phyloP scores from a whole-genome alignment of 2,888 invertebrate genomes.

The Drosophila tanythrix region DNA sequence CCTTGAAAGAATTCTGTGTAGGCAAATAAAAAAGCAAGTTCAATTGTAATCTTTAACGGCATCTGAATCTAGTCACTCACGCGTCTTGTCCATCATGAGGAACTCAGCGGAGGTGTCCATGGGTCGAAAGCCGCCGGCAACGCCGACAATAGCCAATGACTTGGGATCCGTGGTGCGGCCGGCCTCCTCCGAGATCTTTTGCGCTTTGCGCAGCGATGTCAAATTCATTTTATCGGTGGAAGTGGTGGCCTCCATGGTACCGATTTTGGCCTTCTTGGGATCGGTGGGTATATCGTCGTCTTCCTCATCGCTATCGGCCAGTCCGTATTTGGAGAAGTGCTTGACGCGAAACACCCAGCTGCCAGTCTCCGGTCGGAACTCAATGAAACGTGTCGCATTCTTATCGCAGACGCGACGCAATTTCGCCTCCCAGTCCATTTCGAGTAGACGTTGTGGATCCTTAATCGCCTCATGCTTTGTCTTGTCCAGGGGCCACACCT shows the following conservation, averaged over 20 bases:
- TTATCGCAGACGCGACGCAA: conserved; percentile 93
- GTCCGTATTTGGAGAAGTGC: conserved; percentile 97
- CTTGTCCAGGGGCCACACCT: conserved; percentile 96
- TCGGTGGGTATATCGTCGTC: conserved; percentile 88
- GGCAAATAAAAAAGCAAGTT: background rate
- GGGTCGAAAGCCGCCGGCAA: conserved; percentile 62
- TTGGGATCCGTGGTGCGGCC: conserved; percentile 75
- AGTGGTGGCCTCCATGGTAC: conserved; percentile 21
- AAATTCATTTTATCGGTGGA: conserved; percentile 64
- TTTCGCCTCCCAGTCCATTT: conserved; percentile 94
- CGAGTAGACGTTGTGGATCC: conserved; percentile 90
- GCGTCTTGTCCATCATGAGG: conserved; percentile 82
- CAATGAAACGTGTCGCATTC: conserved; percentile 95
- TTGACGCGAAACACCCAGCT: conserved; percentile 98
- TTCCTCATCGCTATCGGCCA: conserved; percentile 96
- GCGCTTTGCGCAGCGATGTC: conserved; percentile 62
- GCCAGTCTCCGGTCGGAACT: conserved; percentile 97
- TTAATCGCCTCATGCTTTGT: conserved; percentile 91
- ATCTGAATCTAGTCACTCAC: conserved; percentile 47
- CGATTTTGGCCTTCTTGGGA: conserved; percentile 84
- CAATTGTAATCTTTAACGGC: background rate
- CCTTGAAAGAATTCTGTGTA: conserved; percentile 80
- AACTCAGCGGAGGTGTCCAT: conserved; percentile 82
- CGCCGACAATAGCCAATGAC: conserved; percentile 40
- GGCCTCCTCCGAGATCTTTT: conserved; percentile 73